Conservation (phyloP, 2,113 vertebrate genomes). For the Epinephelus cyanopodus region DNA sequence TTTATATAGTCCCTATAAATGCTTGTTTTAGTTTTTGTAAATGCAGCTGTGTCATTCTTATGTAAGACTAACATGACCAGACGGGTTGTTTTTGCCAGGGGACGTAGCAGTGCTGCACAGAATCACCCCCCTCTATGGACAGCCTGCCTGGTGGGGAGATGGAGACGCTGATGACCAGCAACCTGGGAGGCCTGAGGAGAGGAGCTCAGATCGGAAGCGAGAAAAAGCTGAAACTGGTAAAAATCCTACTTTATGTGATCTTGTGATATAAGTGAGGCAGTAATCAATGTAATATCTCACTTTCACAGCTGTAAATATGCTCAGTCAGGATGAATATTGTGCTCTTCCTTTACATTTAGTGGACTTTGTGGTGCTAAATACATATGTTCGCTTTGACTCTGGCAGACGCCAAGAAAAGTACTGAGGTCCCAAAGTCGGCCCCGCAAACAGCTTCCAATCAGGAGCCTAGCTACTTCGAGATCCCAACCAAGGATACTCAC, state of each 20-base stretch:
- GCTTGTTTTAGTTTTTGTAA: background rate
- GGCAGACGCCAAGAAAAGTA: slow-evolving; percentile 74
- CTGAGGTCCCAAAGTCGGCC: slow-evolving; percentile 82
- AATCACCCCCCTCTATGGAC: slow-evolving; percentile 95
- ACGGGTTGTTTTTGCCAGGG: slow-evolving; percentile 50
- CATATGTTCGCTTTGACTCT: background rate
- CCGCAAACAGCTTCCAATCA: slow-evolving; percentile 83
- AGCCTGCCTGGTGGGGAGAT: slow-evolving; percentile 98
- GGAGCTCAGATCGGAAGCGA: slow-evolving; percentile 83
- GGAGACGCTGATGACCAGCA: slow-evolving; percentile 88
- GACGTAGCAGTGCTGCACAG: slow-evolving; percentile 90
- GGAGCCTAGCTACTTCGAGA: slow-evolving; percentile 98
- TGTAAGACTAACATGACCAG: background rate
- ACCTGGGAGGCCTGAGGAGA: slow-evolving; percentile 85
- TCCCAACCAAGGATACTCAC: slow-evolving; percentile 91
- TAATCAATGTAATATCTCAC: background rate
- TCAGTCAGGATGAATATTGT: background rate
- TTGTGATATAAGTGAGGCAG: background rate
- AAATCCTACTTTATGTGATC: background rate
- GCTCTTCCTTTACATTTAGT: background rate
- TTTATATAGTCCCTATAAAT: background rate
- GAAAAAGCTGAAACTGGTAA: slow-evolving; percentile 85
- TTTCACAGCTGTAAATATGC: background rate
- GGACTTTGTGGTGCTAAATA: background rate
- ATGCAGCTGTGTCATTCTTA: background rate